phyloP scores from a whole-genome alignment of 2,113 vertebrate species.

The Bucco capensis region DNA sequence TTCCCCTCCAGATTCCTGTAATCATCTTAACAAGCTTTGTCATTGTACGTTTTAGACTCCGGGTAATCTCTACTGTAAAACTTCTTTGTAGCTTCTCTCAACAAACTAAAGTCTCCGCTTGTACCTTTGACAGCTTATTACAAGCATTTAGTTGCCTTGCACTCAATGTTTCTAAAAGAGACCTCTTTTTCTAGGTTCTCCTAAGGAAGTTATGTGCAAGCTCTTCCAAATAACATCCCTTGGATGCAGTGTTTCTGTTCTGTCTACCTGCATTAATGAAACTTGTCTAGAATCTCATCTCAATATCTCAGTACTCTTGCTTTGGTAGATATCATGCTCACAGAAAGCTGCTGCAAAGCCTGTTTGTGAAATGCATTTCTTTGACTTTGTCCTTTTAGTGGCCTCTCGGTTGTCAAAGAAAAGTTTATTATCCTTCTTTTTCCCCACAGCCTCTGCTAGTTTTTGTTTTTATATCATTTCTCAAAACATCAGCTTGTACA shows the following conservation, averaged over 20 bases:
- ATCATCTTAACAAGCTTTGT: not conserved
- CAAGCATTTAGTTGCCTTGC: not conserved
- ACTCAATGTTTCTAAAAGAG: not conserved
- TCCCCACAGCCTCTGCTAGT: not conserved
- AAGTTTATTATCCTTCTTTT: not conserved
- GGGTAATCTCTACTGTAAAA: not conserved
- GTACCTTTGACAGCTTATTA: not conserved
- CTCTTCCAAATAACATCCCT: not conserved
- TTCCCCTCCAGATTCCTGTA: not conserved
- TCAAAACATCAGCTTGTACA: not conserved
- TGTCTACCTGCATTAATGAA: not conserved
- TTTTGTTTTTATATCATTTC: not conserved
- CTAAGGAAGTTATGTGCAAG: not conserved
- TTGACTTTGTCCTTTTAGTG: not conserved
- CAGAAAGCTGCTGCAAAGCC: not conserved
- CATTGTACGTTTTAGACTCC: not conserved
- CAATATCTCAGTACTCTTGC: not conserved
- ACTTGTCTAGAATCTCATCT: not conserved
- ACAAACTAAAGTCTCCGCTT: not conserved
- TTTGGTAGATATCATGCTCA: not conserved
- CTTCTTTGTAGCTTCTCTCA: not conserved
- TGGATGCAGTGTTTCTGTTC: not conserved
- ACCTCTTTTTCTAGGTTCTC: not conserved
- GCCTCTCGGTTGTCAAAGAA: not conserved
- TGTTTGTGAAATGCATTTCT: not conserved